A percentile compares a stretch with the other conserved stretches of the same genome.
These are phyloP conservation scores for Steromphala cineraria DNA, from an alignment of 2,888 invertebrate genomes.

Conservation along the genomic window DNA sequence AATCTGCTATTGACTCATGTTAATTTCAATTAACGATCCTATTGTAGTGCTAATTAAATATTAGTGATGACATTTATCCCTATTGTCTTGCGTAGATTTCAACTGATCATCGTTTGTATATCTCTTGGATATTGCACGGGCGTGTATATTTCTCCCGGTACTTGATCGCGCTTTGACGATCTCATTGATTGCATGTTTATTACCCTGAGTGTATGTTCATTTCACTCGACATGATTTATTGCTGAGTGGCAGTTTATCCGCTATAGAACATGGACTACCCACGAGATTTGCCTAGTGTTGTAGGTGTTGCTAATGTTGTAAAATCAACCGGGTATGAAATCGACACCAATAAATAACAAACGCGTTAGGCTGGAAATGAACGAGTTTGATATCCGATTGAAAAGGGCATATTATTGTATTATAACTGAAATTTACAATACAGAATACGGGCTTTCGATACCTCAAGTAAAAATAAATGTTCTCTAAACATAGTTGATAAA, in stretches of 20 bases:
- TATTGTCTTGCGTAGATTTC: not conserved
- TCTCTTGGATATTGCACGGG: not conserved
- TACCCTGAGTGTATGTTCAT: not conserved
- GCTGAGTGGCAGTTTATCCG: conserved; percentile 2
- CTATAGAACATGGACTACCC: not conserved
- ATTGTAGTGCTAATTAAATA: not conserved
- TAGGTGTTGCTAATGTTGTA: not conserved
- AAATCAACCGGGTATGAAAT: conserved; percentile 8
- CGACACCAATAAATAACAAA: conserved; percentile 9
- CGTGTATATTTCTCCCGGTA: not conserved
- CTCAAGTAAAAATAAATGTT: no score
- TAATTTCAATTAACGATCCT: not conserved
- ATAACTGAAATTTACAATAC: no score
- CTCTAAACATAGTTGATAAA: no score
- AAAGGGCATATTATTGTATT: no score
- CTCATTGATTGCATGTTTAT: conserved; percentile 8
- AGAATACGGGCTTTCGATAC: no score
- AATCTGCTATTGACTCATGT: not conserved
- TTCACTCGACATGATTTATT: not conserved
- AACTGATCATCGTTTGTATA: not conserved
- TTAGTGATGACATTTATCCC: not conserved
- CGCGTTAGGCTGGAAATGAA: not conserved
- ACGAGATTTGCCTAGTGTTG: not conserved
- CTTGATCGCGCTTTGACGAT: not conserved
- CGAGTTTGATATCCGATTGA: not conserved